These are phyloP conservation scores for Atlantisia rogersi DNA, from an alignment of 2,113 vertebrate genomes.

Conservation along the genomic window DNA sequence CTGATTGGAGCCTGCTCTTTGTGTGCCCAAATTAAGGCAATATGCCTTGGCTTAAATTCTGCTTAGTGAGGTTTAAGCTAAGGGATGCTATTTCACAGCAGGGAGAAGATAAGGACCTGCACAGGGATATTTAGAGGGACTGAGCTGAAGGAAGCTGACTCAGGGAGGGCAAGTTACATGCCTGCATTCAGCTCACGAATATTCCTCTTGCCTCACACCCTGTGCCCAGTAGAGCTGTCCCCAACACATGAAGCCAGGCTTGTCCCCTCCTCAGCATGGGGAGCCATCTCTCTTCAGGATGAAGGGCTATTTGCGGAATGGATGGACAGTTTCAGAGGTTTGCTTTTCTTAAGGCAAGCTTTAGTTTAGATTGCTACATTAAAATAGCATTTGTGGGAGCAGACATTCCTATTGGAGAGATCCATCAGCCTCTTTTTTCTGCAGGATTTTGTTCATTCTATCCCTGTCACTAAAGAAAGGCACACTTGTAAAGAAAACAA, in stretches of 20 bases:
- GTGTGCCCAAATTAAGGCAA: neutral
- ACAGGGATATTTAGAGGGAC: neutral
- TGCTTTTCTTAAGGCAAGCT: neutral
- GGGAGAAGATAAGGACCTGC: neutral
- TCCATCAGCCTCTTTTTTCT: neutral
- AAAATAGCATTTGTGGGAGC: neutral
- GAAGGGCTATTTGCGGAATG: neutral
- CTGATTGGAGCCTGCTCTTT: neutral
- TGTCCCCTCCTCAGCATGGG: fast-evolving
- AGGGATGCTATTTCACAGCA: neutral
- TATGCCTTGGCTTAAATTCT: constrained; percentile 7
- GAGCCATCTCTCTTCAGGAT: neutral
- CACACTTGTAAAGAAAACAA: neutral
- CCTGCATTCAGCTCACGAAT: neutral
- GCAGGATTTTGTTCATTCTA: neutral
- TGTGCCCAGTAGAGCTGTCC: neutral
- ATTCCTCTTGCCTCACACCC: neutral
- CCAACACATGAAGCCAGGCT: neutral
- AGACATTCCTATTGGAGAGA: neutral
- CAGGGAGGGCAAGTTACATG: fast-evolving
- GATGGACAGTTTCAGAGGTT: neutral
- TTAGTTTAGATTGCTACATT: neutral
- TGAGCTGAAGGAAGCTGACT: neutral
- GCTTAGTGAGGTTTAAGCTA: neutral
- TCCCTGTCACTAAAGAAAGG: neutral